A percentile compares a stretch with the other conserved stretches of the same genome.
Conservation (phyloP, 1,140 invertebrate species). For the Tetraneura akinire region DNA sequence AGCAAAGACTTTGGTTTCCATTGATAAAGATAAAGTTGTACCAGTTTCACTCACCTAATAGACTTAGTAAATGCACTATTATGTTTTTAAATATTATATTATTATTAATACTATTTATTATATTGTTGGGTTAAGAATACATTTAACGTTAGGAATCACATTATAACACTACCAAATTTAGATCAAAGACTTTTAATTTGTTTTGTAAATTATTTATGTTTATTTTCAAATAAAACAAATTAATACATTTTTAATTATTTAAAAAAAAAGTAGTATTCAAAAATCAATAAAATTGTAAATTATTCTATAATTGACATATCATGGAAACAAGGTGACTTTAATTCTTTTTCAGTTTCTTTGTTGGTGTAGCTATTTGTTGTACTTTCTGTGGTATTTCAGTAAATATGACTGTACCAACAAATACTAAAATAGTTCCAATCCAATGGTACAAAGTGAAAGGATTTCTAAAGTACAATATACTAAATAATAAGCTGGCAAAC, state of each 20-base stretch:
- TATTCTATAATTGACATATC: not conserved
- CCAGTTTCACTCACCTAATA: constrained; percentile 33
- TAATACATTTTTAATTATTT: constrained; percentile 34
- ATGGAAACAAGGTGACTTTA: not conserved
- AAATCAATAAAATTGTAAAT: not conserved
- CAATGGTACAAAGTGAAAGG: constrained; percentile 91
- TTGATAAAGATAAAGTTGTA: constrained; percentile 5
- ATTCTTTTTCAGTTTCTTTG: constrained; percentile 45
- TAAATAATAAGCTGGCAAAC: constrained; percentile 92
- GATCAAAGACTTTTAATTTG: constrained; percentile 26
- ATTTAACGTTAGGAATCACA: constrained; percentile 24
- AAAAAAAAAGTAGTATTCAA: constrained; percentile 31
- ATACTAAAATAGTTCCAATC: constrained; percentile 88
- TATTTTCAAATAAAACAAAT: constrained; percentile 45
- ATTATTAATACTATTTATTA: constrained; percentile 20
- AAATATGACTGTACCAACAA: constrained; percentile 90
- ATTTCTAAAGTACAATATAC: constrained; percentile 94
- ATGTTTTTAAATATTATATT: constrained; percentile 33
- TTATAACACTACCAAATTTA: constrained; percentile 8
- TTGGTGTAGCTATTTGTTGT: not conserved
- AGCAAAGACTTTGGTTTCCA: constrained; percentile 47
- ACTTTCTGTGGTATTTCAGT: constrained; percentile 68
- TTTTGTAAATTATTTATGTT: constrained; percentile 45
- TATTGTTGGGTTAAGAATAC: constrained; percentile 15
- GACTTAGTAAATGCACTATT: constrained; percentile 43